phyloP scores from a whole-genome alignment of 2,888 invertebrate species.

The Azorinus chamasolen region DNA sequence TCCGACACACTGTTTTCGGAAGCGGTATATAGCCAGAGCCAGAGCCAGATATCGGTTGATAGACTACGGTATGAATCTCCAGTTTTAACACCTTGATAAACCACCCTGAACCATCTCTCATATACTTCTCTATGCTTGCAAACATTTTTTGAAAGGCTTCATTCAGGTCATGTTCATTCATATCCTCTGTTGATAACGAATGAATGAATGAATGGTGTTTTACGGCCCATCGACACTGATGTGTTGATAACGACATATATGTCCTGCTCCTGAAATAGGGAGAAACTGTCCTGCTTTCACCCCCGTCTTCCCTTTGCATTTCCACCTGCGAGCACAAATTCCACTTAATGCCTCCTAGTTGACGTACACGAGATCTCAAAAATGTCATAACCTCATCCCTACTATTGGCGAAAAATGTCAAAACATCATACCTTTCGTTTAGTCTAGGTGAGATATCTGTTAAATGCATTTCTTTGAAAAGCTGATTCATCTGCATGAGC shows the following conservation, averaged over 20 bases:
- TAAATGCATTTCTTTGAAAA: constrained; percentile 5
- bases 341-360: constrained; percentile 16
- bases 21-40: constrained; percentile 45
- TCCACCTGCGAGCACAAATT: constrained; percentile 19
- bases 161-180: constrained; percentile 32
- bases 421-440: constrained; percentile 22
- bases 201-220: too few relatives aligned
- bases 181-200: neutral
- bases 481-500: constrained; percentile 12
- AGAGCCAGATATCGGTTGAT: constrained; percentile 46
- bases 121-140: constrained; percentile 45
- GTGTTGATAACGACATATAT: constrained; percentile 12
- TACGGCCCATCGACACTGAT: too few relatives aligned
- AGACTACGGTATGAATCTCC: constrained; percentile 40
- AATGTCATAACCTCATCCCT: constrained; percentile 6
- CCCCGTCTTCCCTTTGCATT: constrained; percentile 38
- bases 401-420: constrained; percentile 23
- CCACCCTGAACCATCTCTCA: constrained; percentile 44
- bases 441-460: constrained; percentile 15
- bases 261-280: constrained; percentile 25
- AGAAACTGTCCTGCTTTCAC: constrained; percentile 7
- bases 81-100: constrained; percentile 33
- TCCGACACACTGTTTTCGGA: constrained; percentile 20
- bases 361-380: constrained; percentile 2
- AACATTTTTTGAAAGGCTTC: constrained; percentile 44